Evolutionary conservation across 2,888 invertebrate genomes (phyloP).

Genomic region (Lasioglossum marginatum): DNA sequence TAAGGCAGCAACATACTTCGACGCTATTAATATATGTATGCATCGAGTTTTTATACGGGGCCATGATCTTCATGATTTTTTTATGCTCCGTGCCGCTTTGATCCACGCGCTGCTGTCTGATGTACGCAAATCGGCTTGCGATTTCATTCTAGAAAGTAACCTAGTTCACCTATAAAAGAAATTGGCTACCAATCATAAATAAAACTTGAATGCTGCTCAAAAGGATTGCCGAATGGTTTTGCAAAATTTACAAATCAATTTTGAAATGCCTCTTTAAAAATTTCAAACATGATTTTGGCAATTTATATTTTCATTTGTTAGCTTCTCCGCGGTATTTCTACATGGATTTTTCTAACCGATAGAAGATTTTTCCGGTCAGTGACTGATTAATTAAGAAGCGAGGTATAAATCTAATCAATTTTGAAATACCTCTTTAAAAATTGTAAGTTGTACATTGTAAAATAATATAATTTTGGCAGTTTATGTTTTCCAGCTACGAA

Average conservation of each 20-base stretch:
- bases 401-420: no score
- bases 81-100: conserved; percentile 53
- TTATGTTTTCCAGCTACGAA: no score
- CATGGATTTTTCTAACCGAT: no score
- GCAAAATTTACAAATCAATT: not conserved
- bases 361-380: no score
- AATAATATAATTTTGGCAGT: no score
- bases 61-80: conserved; percentile 58
- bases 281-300: no score
- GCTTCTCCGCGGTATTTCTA: not conserved
- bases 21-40: conserved; percentile 70
- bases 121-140: not conserved
- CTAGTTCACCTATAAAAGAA: not conserved
- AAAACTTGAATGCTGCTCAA: not conserved
- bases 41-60: conserved; percentile 61
- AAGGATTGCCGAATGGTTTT: not conserved
- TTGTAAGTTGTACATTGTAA: no score
- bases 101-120: conserved; percentile 30
- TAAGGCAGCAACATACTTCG: conserved; percentile 65
- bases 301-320: not conserved
- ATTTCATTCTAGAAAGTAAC: not conserved
- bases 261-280: not conserved
- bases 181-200: not conserved
- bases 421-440: no score
- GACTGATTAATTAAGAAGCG: no score